A percentile compares a stretch with the other conserved stretches of the same genome.
Evolutionary conservation across 1,140 invertebrate species (phyloP).

Genomic region (Diabrotica undecimpunctata): DNA sequence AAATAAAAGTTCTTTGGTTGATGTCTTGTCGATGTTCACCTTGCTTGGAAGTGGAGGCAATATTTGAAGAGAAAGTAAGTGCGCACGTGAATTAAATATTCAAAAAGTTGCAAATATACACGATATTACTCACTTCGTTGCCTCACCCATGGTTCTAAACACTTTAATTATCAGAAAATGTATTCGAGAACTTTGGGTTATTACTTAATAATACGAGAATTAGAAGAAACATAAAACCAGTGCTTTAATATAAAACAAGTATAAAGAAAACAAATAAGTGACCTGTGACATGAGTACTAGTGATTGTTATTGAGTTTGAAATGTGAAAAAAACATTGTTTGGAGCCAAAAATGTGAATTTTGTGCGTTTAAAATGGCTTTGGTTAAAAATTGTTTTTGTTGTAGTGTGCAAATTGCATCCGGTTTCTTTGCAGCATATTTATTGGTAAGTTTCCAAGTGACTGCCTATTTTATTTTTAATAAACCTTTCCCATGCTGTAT

Average conservation of each 20-base stretch:
- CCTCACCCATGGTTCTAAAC: slow-evolving; percentile 32
- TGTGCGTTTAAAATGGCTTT: slow-evolving; percentile 34
- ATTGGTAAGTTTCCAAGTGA: slow-evolving; percentile 31
- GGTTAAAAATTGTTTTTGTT: slow-evolving; percentile 41
- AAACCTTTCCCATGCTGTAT: no score
- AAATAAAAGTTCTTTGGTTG: no score
- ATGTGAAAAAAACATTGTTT: slow-evolving; percentile 12
- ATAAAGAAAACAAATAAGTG: no score
- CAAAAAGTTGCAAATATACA: slow-evolving; percentile 39
- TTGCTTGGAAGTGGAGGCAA: slow-evolving; percentile 7
- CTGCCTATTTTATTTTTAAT: neutral
- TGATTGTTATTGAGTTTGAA: neutral
- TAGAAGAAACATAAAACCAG: no score
- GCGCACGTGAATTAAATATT: slow-evolving; percentile 43
- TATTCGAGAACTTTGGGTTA: neutral
- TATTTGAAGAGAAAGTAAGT: slow-evolving; percentile 36
- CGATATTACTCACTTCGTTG: slow-evolving; percentile 36
- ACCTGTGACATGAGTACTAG: no score
- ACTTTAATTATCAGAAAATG: slow-evolving; percentile 4
- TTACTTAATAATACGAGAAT: neutral
- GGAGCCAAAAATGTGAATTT: slow-evolving; percentile 21
- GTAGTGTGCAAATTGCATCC: slow-evolving; percentile 41
- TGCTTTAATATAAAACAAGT: no score
- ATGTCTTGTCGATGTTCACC: neutral
- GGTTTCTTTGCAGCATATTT: slow-evolving; percentile 44